These are phyloP conservation scores for Delichon dasypus DNA, from an alignment of 2,797 vertebrate species.

Conservation along the genomic window DNA sequence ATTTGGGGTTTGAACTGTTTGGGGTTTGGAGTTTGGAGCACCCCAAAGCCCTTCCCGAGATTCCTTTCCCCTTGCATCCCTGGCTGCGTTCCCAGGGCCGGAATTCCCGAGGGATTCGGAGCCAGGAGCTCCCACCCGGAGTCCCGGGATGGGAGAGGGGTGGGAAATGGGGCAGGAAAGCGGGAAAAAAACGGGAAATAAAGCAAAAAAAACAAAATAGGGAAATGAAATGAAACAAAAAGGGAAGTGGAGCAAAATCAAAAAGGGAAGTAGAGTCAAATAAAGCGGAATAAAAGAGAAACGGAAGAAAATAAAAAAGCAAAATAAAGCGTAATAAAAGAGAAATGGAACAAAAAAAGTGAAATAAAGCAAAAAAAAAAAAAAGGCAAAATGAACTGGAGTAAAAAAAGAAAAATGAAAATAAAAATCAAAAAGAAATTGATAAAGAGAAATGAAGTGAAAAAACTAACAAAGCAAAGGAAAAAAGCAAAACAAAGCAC, in stretches of 20 bases:
- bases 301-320: not conserved
- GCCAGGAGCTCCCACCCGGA: not conserved
- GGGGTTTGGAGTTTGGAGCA: not conserved
- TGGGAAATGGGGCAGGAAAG: accelerated
- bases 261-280: not conserved
- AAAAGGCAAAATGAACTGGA: no score
- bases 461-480: not conserved
- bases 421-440: not conserved
- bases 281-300: not conserved
- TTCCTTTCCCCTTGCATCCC: not conserved
- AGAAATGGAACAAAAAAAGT: not conserved
- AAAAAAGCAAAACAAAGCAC: not conserved
- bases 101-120: not conserved
- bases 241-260: not conserved
- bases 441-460: not conserved
- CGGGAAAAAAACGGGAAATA: not conserved
- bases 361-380: not conserved
- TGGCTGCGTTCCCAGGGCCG: not conserved
- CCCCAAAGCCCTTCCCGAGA: not conserved
- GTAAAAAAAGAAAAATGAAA: not conserved
- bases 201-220: not conserved
- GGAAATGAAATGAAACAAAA: not conserved
- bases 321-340: not conserved
- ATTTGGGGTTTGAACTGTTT: not conserved
- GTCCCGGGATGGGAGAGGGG: not conserved